A percentile compares a stretch with the other conserved stretches of the same genome.
These are phyloP conservation scores for Phyto melanocephala DNA, from an alignment of 2,888 invertebrate genomes.

Conservation along the genomic window DNA sequence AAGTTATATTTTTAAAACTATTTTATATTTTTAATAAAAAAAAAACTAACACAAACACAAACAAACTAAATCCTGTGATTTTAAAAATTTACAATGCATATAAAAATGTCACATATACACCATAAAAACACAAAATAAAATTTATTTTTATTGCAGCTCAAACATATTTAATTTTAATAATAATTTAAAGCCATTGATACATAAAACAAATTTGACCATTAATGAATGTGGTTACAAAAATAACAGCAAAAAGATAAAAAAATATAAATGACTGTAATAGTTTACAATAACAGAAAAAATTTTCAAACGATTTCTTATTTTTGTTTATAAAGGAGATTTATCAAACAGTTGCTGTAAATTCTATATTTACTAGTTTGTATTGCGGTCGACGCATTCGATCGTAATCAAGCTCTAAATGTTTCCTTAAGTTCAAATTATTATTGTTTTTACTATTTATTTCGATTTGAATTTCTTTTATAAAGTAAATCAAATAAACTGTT, in stretches of 20 bases:
- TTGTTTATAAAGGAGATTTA: too few relatives aligned
- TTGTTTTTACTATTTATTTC: too few relatives aligned
- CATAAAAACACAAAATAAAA: not conserved
- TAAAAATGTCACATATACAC: not conserved
- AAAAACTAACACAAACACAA: not conserved
- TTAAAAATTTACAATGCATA: not conserved
- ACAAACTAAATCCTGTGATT: constrained; percentile 13
- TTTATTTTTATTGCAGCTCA: not conserved
- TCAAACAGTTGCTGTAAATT: too few relatives aligned
- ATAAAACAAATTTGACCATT: constrained; percentile 7
- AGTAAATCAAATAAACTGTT: too few relatives aligned
- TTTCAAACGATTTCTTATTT: too few relatives aligned
- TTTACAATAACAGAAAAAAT: too few relatives aligned
- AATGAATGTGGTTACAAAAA: not conserved
- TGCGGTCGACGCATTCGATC: too few relatives aligned
- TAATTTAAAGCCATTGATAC: constrained; percentile 1
- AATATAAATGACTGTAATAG: not conserved
- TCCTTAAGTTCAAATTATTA: too few relatives aligned
- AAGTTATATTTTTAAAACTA: not conserved
- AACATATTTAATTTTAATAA: constrained; percentile 5
- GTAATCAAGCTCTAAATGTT: too few relatives aligned
- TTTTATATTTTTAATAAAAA: constrained; percentile 34
- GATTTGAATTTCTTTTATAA: too few relatives aligned
- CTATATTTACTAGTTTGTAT: too few relatives aligned
- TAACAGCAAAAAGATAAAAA: not conserved